Conservation (phyloP, 1,140 invertebrate genomes). For the Drosophila nigromelanica region DNA sequence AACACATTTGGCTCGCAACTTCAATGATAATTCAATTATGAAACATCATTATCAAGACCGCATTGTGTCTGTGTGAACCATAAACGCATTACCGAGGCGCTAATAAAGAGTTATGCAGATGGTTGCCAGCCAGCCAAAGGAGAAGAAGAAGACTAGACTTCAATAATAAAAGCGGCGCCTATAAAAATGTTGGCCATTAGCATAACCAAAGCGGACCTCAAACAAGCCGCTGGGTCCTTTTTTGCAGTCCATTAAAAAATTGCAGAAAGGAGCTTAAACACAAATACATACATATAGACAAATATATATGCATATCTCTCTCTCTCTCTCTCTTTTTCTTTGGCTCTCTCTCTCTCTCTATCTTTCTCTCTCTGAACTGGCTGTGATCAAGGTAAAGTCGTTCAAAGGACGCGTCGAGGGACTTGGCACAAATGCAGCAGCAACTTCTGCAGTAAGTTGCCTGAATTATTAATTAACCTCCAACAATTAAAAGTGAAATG, state of each 20-base stretch:
- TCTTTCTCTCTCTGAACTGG: slow-evolving; percentile 5
- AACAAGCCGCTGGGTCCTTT: slow-evolving; percentile 17
- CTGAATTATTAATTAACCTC: slow-evolving; percentile 79
- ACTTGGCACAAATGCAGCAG: slow-evolving; percentile 31
- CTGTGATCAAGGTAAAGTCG: slow-evolving; percentile 47
- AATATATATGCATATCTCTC: not conserved
- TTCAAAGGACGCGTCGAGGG: slow-evolving; percentile 9
- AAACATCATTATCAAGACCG: slow-evolving; percentile 62
- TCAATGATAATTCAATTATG: slow-evolving; percentile 72
- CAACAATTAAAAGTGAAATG: slow-evolving; percentile 76
- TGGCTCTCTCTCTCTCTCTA: too few species aligned
- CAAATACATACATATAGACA: not conserved
- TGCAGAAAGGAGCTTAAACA: slow-evolving; percentile 30
- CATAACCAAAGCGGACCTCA: slow-evolving; percentile 53
- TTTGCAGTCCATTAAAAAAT: slow-evolving; percentile 76
- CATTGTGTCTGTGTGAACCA: slow-evolving; percentile 50
- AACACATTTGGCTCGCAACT: slow-evolving; percentile 1
- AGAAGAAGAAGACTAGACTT: slow-evolving; percentile 59
- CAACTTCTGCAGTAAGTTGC: slow-evolving; percentile 68
- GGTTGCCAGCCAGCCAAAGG: not conserved
- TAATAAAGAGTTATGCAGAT: slow-evolving; percentile 78
- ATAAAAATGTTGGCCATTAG: slow-evolving; percentile 70
- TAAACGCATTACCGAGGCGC: slow-evolving; percentile 71
- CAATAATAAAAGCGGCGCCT: slow-evolving; percentile 51
- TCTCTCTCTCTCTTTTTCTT: too few species aligned